A percentile compares a stretch with the other conserved stretches of the same genome.
phyloP scores from a whole-genome alignment of 2,113 vertebrate genomes.

The Triplophysa tibetana region DNA sequence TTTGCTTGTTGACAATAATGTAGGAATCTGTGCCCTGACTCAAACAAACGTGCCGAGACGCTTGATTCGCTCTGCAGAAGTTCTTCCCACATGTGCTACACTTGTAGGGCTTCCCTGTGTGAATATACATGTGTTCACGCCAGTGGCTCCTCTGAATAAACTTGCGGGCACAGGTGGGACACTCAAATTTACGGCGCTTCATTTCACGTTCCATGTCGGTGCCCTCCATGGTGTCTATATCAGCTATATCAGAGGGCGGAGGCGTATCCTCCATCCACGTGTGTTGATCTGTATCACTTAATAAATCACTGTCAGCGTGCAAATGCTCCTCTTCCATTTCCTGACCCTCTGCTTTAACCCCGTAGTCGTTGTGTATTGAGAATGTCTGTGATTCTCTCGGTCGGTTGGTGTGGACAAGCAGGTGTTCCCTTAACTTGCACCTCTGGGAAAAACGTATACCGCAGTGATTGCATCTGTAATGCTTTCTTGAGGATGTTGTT shows the following conservation, averaged over 20 bases:
- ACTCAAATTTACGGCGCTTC: conserved; percentile 83
- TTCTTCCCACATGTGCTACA: conserved; percentile 87
- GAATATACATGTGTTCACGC: conserved; percentile 90
- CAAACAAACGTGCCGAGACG: conserved; percentile 84
- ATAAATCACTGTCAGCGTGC: conserved; percentile 63
- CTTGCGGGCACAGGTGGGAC: conserved; percentile 85
- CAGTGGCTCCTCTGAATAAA: conserved; percentile 91
- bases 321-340: conserved; percentile 75
- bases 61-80: conserved; percentile 87
- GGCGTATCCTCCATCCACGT: conserved; percentile 79
- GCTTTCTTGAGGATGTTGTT: conserved; percentile 83
- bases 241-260: conserved; percentile 82
- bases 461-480: conserved; percentile 83
- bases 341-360: conserved; percentile 66
- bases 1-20: conserved; percentile 86
- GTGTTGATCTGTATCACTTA: conserved; percentile 82
- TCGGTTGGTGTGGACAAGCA: conserved; percentile 80
- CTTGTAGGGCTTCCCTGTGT: conserved; percentile 87
- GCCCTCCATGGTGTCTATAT: conserved; percentile 86
- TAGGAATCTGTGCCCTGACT: conserved; percentile 83
- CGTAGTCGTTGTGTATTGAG: conserved; percentile 59
- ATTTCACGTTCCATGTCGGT: conserved; percentile 82
- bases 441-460: conserved; percentile 81
- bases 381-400: conserved; percentile 54
- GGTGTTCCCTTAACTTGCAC: conserved; percentile 81